These are phyloP conservation scores for Amphiura filiformis DNA, from an alignment of 35 echinoderm and acorn worm genomes.

Conservation along the genomic window DNA sequence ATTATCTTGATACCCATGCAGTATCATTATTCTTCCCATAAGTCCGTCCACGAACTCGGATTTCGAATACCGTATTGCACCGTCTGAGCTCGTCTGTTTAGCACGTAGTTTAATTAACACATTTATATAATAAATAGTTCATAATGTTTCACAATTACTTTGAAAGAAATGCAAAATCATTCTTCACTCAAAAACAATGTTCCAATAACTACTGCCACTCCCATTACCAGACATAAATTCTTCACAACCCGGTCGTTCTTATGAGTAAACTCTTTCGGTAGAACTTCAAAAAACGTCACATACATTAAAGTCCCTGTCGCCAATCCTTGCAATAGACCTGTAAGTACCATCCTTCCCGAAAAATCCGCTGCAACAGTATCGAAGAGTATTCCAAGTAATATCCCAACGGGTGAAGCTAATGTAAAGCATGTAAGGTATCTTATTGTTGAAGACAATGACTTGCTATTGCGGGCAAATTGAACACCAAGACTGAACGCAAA, in stretches of 20 bases:
- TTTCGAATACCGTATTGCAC: too few species aligned
- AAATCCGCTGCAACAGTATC: constrained; percentile 4
- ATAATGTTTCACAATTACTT: too few species aligned
- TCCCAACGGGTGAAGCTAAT: constrained; percentile 23
- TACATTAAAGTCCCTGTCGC: neutral
- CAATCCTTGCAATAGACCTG: neutral
- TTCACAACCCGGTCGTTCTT: neutral
- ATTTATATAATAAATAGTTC: too few species aligned
- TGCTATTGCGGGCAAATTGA: constrained; percentile 9
- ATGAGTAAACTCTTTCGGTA: neutral
- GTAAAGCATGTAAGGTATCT: constrained; percentile 12
- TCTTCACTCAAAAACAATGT: neutral
- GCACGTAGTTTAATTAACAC: too few species aligned
- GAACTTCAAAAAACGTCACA: neutral
- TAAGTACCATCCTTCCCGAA: neutral
- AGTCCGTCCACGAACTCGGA: too few species aligned
- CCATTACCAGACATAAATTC: neutral
- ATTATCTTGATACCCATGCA: too few species aligned
- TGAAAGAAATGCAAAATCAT: too few species aligned
- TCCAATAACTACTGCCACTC: neutral
- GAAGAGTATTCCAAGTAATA: constrained; percentile 16
- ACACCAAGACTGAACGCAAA: constrained; percentile 43
- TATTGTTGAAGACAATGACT: neutral
- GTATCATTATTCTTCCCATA: too few species aligned
- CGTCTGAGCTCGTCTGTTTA: too few species aligned